A percentile compares a stretch with the other conserved stretches of the same genome.
phyloP scores from a whole-genome alignment of 2,888 invertebrate genomes.

The Drosophila subquinaria region DNA sequence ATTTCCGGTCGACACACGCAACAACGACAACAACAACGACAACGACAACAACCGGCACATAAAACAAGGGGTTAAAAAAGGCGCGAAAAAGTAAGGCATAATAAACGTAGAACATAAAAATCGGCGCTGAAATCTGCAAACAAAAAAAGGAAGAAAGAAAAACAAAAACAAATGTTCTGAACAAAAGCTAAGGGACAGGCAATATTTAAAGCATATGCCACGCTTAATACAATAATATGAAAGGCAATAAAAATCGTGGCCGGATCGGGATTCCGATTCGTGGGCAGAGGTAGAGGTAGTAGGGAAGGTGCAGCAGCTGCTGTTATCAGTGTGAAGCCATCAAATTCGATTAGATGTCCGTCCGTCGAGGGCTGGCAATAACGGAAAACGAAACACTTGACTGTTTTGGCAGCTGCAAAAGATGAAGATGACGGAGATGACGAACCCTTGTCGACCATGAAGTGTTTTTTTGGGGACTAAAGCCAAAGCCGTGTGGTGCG shows the following conservation, averaged over 20 bases:
- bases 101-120: constrained; percentile 72
- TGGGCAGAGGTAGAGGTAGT: constrained; percentile 15
- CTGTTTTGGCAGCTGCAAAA: constrained; percentile 78
- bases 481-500: background rate
- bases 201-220: constrained; percentile 75
- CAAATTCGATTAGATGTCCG: constrained; percentile 78
- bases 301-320: constrained; percentile 76
- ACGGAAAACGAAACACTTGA: constrained; percentile 67
- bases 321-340: constrained; percentile 83
- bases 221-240: constrained; percentile 77
- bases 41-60: constrained; percentile 41
- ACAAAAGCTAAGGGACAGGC: constrained; percentile 41
- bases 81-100: constrained; percentile 73
- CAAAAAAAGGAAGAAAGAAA: constrained; percentile 35
- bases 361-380: constrained; percentile 56
- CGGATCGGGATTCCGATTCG: constrained; percentile 30
- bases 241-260: constrained; percentile 73
- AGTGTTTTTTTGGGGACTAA: constrained; percentile 25
- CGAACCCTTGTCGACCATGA: constrained; percentile 24
- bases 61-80: constrained; percentile 66
- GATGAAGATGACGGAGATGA: constrained; percentile 50
- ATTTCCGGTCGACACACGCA: constrained; percentile 77
- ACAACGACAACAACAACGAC: constrained; percentile 25
- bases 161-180: constrained; percentile 19
- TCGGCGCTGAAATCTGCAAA: constrained; percentile 70